Evolutionary conservation across 2,888 invertebrate genomes (phyloP).

Genomic region (Frankliniella intonsa): DNA sequence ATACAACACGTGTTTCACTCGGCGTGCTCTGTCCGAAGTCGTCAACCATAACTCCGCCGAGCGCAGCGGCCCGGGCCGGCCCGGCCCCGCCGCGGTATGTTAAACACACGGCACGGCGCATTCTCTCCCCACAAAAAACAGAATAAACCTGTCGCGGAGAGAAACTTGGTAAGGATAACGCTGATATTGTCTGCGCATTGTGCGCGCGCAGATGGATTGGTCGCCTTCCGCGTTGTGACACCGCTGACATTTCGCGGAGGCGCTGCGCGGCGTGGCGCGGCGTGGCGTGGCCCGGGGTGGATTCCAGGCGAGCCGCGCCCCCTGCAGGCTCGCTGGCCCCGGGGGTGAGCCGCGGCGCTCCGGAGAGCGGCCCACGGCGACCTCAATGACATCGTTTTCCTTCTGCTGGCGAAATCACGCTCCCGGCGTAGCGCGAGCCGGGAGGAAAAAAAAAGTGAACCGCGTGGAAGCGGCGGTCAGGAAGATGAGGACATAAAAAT

Average conservation of each 20-base stretch:
- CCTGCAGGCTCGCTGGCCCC: neutral
- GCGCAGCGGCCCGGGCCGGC: neutral
- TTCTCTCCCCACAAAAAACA: too few species aligned
- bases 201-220: neutral
- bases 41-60: too few species aligned
- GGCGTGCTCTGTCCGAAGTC: neutral
- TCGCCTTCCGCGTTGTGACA: conserved; percentile 7
- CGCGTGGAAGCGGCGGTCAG: too few species aligned
- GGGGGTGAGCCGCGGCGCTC: neutral
- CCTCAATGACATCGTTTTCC: too few species aligned
- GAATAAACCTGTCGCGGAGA: too few species aligned
- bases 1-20: conserved; percentile 1
- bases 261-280: neutral
- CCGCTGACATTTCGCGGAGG: neutral
- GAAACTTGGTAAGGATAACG: too few species aligned
- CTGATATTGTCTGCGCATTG: too few species aligned
- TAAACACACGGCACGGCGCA: neutral
- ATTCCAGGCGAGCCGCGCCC: neutral
- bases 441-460: too few species aligned
- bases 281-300: neutral
- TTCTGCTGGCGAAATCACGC: too few species aligned
- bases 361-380: neutral
- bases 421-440: too few species aligned
- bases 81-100: neutral
- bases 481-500: too few species aligned